Evolutionary conservation across 64 coral and sea anemone genomes (phyloP), one percentile per base, ranked within the genome.

Genomic region (Actinia tenebrosa): DNA sequence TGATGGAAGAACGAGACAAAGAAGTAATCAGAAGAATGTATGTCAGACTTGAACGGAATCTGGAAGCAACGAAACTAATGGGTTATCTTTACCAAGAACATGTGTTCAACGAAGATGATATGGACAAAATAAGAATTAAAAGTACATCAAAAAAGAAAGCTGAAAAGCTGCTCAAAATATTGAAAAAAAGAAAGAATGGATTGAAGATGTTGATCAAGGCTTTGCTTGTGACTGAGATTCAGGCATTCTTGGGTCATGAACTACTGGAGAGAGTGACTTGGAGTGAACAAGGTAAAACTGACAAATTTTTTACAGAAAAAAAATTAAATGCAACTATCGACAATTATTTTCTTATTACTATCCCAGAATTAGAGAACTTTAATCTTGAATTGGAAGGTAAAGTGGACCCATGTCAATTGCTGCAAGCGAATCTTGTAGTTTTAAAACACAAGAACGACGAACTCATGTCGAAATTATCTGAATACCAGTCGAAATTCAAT

Each of bases 181-280:
- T 85, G 53, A 61, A 54, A 37, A 55, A 54, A 62, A 58, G 83
- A 26, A 85, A 85, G 60, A 61, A 85, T 64, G 83, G 83, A 10
- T 61, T 85, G 60, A 58, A 64, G 23, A 85, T 85, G 83, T 64
- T 85, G 42, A 85, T 85, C n/a, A 85, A 85, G 60, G 56, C 83
- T 60, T 26, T 85, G n/a, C 30, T 85, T 7, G 30, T 85, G 53
- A 64, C 83, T 6, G 53, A 85, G 30, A 61, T 85, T 20, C 83
- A 85, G 56, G 83, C 53, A 20, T 85, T 85, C 53, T 20, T 85
- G 50, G 83, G 44, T 11, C 60, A 61, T 85, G 83, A 85, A 26
- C 56, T 85, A 44, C 22, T 60, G 22, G 54, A 85, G 43, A 85
- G 19, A 59, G 82, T 84, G 7, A 26, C 82, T 53, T 84, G 82